A percentile compares a stretch with the other conserved stretches of the same genome.
Conservation (phyloP, 2,888 invertebrate species). For the Cordylochernes scorpioides region DNA sequence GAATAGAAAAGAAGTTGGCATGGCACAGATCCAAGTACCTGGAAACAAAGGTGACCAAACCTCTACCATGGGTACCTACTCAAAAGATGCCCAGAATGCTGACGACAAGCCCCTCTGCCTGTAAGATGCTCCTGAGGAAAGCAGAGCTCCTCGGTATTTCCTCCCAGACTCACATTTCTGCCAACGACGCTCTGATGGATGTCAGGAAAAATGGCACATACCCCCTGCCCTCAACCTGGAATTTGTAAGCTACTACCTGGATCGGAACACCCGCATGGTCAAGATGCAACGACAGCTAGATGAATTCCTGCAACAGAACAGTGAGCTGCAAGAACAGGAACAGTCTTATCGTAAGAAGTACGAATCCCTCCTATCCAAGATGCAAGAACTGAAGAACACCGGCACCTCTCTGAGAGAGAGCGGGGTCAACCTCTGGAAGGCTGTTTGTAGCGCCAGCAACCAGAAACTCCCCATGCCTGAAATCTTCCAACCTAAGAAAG, state of each 20-base stretch:
- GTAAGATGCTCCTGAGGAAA: conserved; percentile 49
- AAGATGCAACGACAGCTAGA: conserved; percentile 48
- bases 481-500: too few species aligned
- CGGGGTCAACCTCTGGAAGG: too few species aligned
- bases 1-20: conserved; percentile 23
- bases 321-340: conserved; percentile 45
- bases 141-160: conserved; percentile 74
- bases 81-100: conserved; percentile 76
- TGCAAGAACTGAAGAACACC: too few species aligned
- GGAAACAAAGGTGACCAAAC: conserved; percentile 18
- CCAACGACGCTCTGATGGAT: conserved; percentile 42
- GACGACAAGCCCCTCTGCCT: conserved; percentile 67
- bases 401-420: too few species aligned
- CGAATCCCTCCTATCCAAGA: too few species aligned
- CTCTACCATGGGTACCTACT: conserved; percentile 62
- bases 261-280: conserved; percentile 52
- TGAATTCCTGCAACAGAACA: conserved; percentile 43
- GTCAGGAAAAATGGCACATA: conserved; percentile 73
- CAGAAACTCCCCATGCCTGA: too few species aligned
- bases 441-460: too few species aligned
- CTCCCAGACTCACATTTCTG: conserved; percentile 12
- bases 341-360: conserved; percentile 43
- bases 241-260: conserved; percentile 67
- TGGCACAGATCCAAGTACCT: conserved; percentile 57
- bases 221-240: conserved; percentile 78